These are phyloP conservation scores for Dendrolimus pini DNA, from an alignment of 2,888 invertebrate species.

Conservation along the genomic window DNA sequence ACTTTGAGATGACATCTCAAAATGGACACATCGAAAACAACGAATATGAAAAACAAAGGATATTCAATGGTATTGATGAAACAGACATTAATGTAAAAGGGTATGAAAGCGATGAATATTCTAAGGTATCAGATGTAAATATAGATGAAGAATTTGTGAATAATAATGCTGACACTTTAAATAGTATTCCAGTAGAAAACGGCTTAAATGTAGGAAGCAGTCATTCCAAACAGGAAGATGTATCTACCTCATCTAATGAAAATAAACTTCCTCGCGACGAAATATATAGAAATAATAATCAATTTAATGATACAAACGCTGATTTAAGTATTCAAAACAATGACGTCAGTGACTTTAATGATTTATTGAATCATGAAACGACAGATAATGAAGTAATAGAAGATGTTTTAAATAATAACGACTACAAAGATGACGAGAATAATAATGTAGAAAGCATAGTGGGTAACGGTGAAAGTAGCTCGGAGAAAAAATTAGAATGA, in stretches of 20 bases:
- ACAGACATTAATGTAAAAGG: slow-evolving; percentile 14
- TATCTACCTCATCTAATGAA: neutral
- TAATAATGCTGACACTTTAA: slow-evolving; percentile 13
- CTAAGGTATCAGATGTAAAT: slow-evolving; percentile 16
- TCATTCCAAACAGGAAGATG: neutral
- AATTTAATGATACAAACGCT: neutral
- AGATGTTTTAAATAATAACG: slow-evolving; percentile 19
- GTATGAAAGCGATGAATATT: slow-evolving; percentile 20
- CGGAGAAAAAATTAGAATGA: slow-evolving; percentile 8
- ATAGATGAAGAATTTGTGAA: slow-evolving; percentile 20
- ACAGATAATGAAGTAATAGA: slow-evolving; percentile 16
- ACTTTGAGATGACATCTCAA: neutral
- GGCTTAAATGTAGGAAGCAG: neutral
- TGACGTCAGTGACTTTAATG: neutral
- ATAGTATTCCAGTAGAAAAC: neutral
- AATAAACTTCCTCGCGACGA: neutral
- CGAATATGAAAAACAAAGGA: neutral
- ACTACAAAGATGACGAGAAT: slow-evolving; percentile 23
- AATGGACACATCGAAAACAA: slow-evolving; percentile 1
- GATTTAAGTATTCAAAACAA: neutral
- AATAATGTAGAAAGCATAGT: slow-evolving; percentile 29
- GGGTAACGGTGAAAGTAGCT: slow-evolving; percentile 18
- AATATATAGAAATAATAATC: neutral
- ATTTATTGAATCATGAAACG: neutral
- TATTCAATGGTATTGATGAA: slow-evolving; percentile 6